phyloP scores from a whole-genome alignment of 1,140 invertebrate genomes.

The Calliopsis andreniformis region DNA sequence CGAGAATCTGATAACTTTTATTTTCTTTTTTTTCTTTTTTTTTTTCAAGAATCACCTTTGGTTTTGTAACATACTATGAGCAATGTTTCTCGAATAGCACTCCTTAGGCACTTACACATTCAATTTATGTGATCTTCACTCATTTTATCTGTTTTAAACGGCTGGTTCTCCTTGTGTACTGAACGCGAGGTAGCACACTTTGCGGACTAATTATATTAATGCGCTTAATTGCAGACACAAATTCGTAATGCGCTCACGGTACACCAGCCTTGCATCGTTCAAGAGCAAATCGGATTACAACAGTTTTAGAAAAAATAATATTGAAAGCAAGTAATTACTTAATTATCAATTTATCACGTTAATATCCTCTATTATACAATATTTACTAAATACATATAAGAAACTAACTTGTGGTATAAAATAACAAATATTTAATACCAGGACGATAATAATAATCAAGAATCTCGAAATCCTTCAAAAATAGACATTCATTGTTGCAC shows the following conservation, averaged over 20 bases:
- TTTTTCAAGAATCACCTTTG: too few species aligned
- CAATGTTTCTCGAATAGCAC: too few species aligned
- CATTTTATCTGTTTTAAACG: background rate
- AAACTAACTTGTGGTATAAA: too few species aligned
- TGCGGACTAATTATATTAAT: slow-evolving; percentile 39
- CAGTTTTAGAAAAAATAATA: background rate
- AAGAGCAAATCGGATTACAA: slow-evolving; percentile 6
- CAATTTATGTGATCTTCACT: background rate
- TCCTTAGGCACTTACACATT: background rate
- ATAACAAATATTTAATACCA: too few species aligned
- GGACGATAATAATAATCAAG: too few species aligned
- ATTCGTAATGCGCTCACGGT: background rate
- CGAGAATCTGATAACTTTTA: too few species aligned
- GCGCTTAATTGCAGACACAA: slow-evolving; percentile 15
- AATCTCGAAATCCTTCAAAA: too few species aligned
- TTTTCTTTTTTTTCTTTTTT: too few species aligned
- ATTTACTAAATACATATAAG: background rate
- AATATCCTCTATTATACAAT: background rate
- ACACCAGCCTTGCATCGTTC: background rate
- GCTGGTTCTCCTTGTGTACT: background rate
- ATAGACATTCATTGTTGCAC: too few species aligned
- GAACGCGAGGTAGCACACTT: background rate
- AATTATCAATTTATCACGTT: background rate
- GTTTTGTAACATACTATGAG: too few species aligned
- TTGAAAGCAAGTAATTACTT: background rate